Evolutionary conservation across 2,888 invertebrate species (phyloP).

Genomic region (Bombylius discolor): DNA sequence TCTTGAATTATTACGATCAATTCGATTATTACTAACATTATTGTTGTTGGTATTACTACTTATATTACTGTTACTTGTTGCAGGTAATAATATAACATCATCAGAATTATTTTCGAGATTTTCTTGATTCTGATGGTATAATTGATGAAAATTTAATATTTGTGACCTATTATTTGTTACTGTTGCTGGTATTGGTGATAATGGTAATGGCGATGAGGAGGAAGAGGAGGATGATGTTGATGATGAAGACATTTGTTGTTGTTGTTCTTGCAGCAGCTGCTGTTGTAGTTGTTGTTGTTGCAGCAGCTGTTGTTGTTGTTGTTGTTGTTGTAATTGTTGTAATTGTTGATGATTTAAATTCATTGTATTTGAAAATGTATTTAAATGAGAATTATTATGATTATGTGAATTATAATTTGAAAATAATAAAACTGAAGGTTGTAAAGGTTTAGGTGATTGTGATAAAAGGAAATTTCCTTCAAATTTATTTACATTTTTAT

Average conservation of each 20-base stretch:
- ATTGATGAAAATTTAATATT: not conserved
- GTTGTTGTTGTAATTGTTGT: conserved; percentile 5
- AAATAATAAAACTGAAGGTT: conserved; percentile 32
- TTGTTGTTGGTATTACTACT: conserved; percentile 16
- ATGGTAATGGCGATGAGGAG: too few relatives aligned
- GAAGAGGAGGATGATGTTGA: too few relatives aligned
- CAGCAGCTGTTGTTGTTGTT: not conserved
- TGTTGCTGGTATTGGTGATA: too few relatives aligned
- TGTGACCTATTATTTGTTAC: not conserved
- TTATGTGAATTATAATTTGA: conserved; percentile 22
- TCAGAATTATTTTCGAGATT: conserved; percentile 9
- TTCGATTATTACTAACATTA: conserved; percentile 10
- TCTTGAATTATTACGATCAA: conserved; percentile 10
- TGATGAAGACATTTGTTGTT: too few relatives aligned
- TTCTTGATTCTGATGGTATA: conserved; percentile 24
- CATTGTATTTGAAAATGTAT: not conserved
- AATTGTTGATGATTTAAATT: conserved; percentile 2
- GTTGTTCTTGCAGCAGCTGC: not conserved
- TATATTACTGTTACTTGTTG: conserved; percentile 10
- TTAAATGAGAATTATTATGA: too few relatives aligned
- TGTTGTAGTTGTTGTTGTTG: too few relatives aligned
- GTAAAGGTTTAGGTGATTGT: conserved; percentile 24
- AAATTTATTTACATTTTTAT: conserved; percentile 10
- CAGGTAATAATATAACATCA: conserved; percentile 3
- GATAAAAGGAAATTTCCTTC: conserved; percentile 18